Evolutionary conservation across 2,888 invertebrate species (phyloP).

Genomic region (Conistra vaccinii): DNA sequence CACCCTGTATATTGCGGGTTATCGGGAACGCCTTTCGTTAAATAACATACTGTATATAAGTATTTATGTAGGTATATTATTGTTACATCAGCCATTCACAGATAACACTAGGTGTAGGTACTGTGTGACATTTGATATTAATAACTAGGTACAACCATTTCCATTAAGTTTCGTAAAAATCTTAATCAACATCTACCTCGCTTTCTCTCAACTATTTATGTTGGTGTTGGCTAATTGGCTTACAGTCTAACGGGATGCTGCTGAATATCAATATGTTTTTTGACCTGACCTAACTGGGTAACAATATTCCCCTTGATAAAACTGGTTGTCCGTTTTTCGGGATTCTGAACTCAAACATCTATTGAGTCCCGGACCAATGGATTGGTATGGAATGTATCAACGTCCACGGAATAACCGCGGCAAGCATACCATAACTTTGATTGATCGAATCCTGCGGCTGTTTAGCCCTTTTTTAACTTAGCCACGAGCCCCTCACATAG

Average conservation of each 20-base stretch:
- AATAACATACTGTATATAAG: too few relatives aligned
- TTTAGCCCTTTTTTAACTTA: not conserved
- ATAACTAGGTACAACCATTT: not conserved
- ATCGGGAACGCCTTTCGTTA: too few relatives aligned
- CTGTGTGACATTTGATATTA: not conserved
- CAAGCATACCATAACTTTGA: too few relatives aligned
- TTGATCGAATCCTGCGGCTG: not conserved
- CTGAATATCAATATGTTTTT: too few relatives aligned
- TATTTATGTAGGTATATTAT: conserved; percentile 3
- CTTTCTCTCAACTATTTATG: too few relatives aligned
- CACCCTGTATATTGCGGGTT: too few relatives aligned
- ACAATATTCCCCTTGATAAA: not conserved
- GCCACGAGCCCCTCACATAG: not conserved
- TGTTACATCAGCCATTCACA: conserved; percentile 1
- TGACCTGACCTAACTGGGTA: not conserved
- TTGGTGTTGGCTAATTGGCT: too few relatives aligned
- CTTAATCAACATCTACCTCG: too few relatives aligned
- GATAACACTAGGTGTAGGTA: not conserved
- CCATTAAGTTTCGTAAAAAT: too few relatives aligned
- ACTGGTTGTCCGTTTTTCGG: not conserved
- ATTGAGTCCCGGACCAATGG: not conserved
- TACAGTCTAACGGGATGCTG: too few relatives aligned
- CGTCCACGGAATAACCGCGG: too few relatives aligned
- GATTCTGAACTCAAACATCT: not conserved
- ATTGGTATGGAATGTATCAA: too few relatives aligned